These are phyloP conservation scores for Petrocephalus schoutedeni DNA, from an alignment of 2,797 vertebrate species.

Conservation along the genomic window DNA sequence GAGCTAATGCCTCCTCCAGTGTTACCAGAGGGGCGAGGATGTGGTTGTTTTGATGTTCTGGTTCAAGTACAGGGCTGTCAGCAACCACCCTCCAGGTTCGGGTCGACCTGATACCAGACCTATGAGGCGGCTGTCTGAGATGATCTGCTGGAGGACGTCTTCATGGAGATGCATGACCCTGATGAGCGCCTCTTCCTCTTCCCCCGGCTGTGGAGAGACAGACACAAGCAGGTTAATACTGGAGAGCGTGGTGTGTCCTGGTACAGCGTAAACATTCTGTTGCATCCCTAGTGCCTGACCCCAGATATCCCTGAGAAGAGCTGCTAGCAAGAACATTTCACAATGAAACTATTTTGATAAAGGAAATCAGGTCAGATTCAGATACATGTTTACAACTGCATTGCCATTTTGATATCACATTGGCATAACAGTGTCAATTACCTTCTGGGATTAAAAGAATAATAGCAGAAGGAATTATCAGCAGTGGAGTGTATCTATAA, in stretches of 20 bases:
- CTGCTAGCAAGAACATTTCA: background rate
- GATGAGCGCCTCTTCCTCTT: constrained; percentile 49
- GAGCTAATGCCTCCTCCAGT: background rate
- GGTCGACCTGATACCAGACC: constrained; percentile 44
- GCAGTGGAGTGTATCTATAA: background rate
- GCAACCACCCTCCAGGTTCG: constrained; percentile 42
- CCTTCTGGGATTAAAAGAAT: background rate
- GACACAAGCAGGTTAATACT: constrained; percentile 35
- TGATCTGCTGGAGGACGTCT: constrained; percentile 53
- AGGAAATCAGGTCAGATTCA: background rate
- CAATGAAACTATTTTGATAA: background rate
- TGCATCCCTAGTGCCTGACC: background rate
- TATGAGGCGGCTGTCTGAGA: constrained; percentile 40
- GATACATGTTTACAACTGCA: background rate
- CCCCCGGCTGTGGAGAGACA: constrained; percentile 61
- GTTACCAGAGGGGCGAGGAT: background rate
- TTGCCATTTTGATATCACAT: background rate
- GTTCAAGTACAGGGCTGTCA: background rate
- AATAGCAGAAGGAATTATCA: background rate
- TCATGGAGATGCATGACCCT: constrained; percentile 44
- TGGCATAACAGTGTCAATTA: background rate
- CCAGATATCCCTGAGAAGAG: background rate
- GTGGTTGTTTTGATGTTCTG: background rate
- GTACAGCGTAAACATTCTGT: background rate
- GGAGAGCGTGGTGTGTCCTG: background rate